These are phyloP conservation scores for Neoseiulus cucumeris DNA, from an alignment of 1,140 invertebrate genomes.

Conservation along the genomic window DNA sequence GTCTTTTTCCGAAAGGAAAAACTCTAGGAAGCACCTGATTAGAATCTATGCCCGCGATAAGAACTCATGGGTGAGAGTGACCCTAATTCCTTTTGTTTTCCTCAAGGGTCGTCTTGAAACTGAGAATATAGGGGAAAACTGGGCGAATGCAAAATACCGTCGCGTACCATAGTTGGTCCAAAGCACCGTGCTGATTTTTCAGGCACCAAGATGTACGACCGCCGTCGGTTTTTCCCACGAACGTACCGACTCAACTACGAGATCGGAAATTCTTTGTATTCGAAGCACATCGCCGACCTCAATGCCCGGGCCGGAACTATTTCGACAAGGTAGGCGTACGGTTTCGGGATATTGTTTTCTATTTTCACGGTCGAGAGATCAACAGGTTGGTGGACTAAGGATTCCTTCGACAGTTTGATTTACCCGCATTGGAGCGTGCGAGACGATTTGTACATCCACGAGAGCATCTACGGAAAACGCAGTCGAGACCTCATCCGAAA, in stretches of 20 bases:
- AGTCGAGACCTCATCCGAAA: constrained; percentile 1
- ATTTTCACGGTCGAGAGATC: too few species aligned
- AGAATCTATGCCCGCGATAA: too few species aligned
- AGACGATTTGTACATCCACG: neutral
- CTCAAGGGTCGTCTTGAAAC: too few species aligned
- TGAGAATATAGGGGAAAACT: too few species aligned
- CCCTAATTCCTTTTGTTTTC: too few species aligned
- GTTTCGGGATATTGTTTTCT: neutral
- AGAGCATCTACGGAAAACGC: constrained; percentile 6
- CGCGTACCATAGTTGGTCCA: too few species aligned
- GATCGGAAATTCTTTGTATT: neutral
- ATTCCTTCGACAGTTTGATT: neutral
- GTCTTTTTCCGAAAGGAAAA: too few species aligned
- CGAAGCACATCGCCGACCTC: constrained; percentile 2
- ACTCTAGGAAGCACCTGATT: too few species aligned
- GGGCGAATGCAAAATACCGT: too few species aligned
- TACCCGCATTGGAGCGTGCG: neutral
- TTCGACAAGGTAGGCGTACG: neutral
- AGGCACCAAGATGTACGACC: neutral
- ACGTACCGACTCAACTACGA: constrained; percentile 4
- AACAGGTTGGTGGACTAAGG: too few species aligned
- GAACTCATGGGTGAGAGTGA: too few species aligned
- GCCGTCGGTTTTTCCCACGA: neutral
- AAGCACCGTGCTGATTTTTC: too few species aligned
- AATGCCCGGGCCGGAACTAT: neutral